phyloP scores from a whole-genome alignment of 2,113 vertebrate genomes.

The Chamaetylas fuelleborni region DNA sequence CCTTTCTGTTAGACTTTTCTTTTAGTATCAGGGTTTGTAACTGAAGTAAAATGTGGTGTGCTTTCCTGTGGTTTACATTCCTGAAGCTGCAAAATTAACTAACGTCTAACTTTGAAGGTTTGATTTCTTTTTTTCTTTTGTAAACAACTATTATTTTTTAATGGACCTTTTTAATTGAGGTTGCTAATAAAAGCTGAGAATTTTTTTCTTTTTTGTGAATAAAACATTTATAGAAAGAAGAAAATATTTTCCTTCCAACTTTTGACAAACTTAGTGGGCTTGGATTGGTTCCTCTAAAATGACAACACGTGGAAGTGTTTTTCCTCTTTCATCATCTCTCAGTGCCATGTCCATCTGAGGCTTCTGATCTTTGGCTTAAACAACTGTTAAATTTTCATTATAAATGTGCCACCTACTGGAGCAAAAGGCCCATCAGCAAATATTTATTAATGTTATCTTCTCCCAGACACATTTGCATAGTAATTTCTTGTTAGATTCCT shows the following conservation, averaged over 20 bases:
- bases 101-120: background rate
- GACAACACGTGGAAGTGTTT: background rate
- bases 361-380: constrained; percentile 9
- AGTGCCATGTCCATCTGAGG: background rate
- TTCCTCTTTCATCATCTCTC: background rate
- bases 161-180: background rate
- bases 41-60: background rate
- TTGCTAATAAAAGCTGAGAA: background rate
- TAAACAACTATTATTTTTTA: background rate
- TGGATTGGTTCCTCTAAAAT: background rate
- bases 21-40: background rate
- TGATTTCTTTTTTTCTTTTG: background rate
- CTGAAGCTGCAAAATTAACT: background rate
- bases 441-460: constrained; percentile 56
- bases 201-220: background rate
- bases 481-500: constrained; percentile 60
- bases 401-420: constrained; percentile 23
- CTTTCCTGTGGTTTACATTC: background rate
- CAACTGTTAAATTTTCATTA: constrained; percentile 15
- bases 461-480: constrained; percentile 43
- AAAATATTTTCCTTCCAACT: background rate
- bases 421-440: constrained; percentile 43
- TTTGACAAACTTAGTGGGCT: background rate
- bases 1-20: background rate
- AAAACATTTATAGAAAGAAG: background rate